phyloP scores from a whole-genome alignment of 2,797 vertebrate species.

The Oreonectes daqikongensis region DNA sequence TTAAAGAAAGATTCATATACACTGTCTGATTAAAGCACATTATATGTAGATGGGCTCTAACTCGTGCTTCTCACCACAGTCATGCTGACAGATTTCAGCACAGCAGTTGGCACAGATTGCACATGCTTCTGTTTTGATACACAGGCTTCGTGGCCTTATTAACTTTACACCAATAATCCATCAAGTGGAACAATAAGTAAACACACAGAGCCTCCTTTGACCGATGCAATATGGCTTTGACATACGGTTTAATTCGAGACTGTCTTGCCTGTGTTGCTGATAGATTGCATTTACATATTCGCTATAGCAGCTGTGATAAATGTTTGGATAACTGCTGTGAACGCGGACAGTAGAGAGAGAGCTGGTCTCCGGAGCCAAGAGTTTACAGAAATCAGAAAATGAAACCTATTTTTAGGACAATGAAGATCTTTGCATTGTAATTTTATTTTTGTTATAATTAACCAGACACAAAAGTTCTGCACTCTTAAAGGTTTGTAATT shows the following conservation, averaged over 20 bases:
- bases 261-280: constrained; percentile 11
- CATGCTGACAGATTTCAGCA: constrained; percentile 28
- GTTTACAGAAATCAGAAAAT: not conserved
- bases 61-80: not conserved
- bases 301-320: constrained; percentile 8
- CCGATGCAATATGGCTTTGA: not conserved
- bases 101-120: constrained; percentile 36
- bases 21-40: not conserved
- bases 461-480: not conserved
- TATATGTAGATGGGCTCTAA: not conserved
- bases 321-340: constrained; percentile 25
- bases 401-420: not conserved
- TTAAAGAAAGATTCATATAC: too few relatives aligned
- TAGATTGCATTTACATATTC: constrained; percentile 16
- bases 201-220: not conserved
- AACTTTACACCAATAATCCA: constrained; percentile 27
- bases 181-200: constrained; percentile 30
- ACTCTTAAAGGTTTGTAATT: not conserved
- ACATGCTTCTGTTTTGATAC: constrained; percentile 1
- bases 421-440: too few relatives aligned
- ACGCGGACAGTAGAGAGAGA: not conserved
- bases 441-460: not conserved
- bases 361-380: constrained; percentile 2
- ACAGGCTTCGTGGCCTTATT: not conserved
- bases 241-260: constrained; percentile 5